These are phyloP conservation scores for Cheilosia pagana DNA, from an alignment of 2,888 invertebrate genomes.

Conservation along the genomic window DNA sequence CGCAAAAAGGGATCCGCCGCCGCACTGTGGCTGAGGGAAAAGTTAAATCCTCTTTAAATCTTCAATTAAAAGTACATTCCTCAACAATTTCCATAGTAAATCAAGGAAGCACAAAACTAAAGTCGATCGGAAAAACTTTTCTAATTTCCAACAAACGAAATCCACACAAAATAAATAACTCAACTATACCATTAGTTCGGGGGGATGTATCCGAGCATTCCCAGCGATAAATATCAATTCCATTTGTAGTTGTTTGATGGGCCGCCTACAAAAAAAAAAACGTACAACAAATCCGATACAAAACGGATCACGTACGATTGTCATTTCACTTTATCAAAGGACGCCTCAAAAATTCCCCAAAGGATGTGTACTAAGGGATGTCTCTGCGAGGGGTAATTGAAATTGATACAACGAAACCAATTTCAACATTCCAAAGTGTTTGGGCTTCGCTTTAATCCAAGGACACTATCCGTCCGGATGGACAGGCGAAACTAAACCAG, in stretches of 20 bases:
- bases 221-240: slow-evolving; percentile 29
- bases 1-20: no score
- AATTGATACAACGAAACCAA: slow-evolving; percentile 67
- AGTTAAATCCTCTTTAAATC: slow-evolving; percentile 41
- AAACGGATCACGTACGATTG: slow-evolving; percentile 66
- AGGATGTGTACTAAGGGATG: slow-evolving; percentile 23
- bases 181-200: slow-evolving; percentile 1
- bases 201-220: slow-evolving; percentile 3
- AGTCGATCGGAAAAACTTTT: slow-evolving; percentile 39
- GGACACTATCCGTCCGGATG: slow-evolving; percentile 36
- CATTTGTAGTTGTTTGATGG: slow-evolving; percentile 29
- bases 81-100: slow-evolving; percentile 38
- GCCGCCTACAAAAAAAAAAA: slow-evolving; percentile 29
- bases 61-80: slow-evolving; percentile 54
- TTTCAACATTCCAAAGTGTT: slow-evolving; percentile 58
- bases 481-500: slow-evolving; percentile 33
- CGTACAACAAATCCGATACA: slow-evolving; percentile 20
- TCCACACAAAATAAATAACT: slow-evolving; percentile 1
- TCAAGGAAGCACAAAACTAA: slow-evolving; percentile 37
- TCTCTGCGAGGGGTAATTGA: slow-evolving; percentile 41
- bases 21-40: slow-evolving; percentile 1
- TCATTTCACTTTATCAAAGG: slow-evolving; percentile 64
- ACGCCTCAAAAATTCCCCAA: slow-evolving; percentile 36
- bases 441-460: slow-evolving; percentile 14
- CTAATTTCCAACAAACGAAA: slow-evolving; percentile 34